Evolutionary conservation across 92 coral and sea anemone genomes (phyloP).

Genomic region (Chrysogorgia sp.): DNA sequence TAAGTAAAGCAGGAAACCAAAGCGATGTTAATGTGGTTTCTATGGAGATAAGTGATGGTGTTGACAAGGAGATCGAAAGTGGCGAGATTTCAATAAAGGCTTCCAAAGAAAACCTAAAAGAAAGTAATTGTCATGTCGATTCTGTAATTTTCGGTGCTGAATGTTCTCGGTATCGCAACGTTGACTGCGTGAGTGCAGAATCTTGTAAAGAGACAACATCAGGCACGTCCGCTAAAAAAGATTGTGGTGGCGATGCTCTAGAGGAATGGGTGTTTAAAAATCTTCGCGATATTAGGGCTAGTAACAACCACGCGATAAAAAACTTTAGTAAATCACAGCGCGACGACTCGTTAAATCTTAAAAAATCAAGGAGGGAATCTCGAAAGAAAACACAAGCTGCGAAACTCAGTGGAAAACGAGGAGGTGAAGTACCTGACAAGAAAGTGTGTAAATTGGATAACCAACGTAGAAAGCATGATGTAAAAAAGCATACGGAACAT

Average conservation of each 20-base stretch:
- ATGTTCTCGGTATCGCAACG: background rate
- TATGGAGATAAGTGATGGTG: conserved; percentile 7
- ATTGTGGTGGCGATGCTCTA: background rate
- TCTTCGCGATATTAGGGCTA: background rate
- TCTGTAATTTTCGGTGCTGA: background rate
- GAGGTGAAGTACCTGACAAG: too few relatives aligned
- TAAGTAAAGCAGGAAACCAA: background rate
- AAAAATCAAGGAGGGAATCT: too few relatives aligned
- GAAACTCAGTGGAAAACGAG: too few relatives aligned
- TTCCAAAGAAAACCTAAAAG: background rate
- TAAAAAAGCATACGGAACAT: too few relatives aligned
- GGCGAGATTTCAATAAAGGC: background rate
- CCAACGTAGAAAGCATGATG: too few relatives aligned
- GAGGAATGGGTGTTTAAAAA: background rate
- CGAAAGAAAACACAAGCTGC: too few relatives aligned
- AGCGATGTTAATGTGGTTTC: background rate
- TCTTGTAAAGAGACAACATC: background rate
- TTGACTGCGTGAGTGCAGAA: background rate
- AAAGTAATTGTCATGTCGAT: background rate
- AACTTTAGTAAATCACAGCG: background rate
- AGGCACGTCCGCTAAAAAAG: too few relatives aligned
- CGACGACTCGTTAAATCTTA: background rate
- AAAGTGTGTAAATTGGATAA: too few relatives aligned
- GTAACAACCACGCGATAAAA: background rate
- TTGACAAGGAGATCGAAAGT: background rate